Conservation (phyloP, 1,140 invertebrate species). For the Habropoda laboriosa region DNA sequence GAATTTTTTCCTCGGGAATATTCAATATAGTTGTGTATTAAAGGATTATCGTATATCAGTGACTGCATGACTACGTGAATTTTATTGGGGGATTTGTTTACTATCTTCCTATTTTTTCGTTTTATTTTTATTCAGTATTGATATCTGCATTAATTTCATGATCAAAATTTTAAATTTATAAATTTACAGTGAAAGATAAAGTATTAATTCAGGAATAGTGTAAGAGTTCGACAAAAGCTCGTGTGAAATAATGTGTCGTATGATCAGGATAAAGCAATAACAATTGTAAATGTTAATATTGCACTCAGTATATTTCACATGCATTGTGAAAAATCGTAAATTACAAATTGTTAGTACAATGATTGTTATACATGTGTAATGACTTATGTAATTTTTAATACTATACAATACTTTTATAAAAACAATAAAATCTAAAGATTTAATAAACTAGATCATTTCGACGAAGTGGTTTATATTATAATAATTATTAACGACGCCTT, state of each 20-base stretch:
- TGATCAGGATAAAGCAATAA: background rate
- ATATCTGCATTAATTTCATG: background rate
- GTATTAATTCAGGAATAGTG: background rate
- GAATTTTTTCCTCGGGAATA: background rate
- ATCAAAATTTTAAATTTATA: no score
- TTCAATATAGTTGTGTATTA: background rate
- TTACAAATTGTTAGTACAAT: slow-evolving; percentile 5
- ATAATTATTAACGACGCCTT: background rate
- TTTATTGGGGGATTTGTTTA: background rate
- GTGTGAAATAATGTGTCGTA: background rate
- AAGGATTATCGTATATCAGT: background rate
- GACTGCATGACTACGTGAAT: background rate
- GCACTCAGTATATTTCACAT: background rate
- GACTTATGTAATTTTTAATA: background rate
- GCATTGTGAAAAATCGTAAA: background rate
- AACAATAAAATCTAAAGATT: background rate
- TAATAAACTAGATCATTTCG: background rate
- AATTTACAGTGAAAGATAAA: no score
- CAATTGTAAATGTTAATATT: background rate
- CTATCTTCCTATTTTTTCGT: background rate
- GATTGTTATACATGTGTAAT: background rate
- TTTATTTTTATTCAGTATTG: background rate
- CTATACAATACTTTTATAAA: background rate
- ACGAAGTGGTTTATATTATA: background rate
- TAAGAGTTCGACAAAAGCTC: background rate